Base-by-base conservation (phyloP, 2,888 invertebrate genomes). In the Hedya salicella region DNA sequence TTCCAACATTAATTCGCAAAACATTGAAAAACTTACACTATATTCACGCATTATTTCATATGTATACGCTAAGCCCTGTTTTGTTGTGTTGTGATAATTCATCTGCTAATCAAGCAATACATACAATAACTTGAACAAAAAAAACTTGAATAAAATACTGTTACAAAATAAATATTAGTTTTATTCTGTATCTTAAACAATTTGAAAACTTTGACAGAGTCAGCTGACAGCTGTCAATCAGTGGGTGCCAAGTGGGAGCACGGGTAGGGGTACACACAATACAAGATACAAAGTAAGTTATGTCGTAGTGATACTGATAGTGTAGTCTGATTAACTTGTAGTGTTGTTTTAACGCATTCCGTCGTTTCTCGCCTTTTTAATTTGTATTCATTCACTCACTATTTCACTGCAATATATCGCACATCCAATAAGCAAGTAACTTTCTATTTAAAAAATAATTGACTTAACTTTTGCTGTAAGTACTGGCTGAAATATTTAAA, bases 281-380 rank as follows among this genome's bases (percentile, higher is more conserved):
- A 48, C 1, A 25, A 21, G n/a, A 21, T 25, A 25, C 21, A 11
- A 42, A 42, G 40, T 54, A 40, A 16, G 3, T 5, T 8, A 9
- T 2, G 6, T 36, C 36, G 11, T 8, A 36, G 46, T 13, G 5
- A 19, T 46, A 46, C 3, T 19, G 8, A 25, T 13, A 57, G 32
- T 44, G 42, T 13, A 57, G 44, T 56, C 17, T 57, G 9, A 32
- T 32, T 30, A 57, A 57, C 46, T 36, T 17, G 36, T 48, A 14
- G 59, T 25, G 48, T n/a, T 16, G 21, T 39, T 48, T 14, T 39
- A 49, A 48, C 46, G 14, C 21, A 16, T 48, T 48, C 36, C 11
- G 14, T 2, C 21, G 8, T 6, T 46, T 19, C 32, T 9, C n/a
- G 5, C 14, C 25, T 17, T 21, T 46, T 48, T 48, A 36, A 21